phyloP scores from a whole-genome alignment of 2,113 vertebrate species.

The Smithornis capensis region DNA sequence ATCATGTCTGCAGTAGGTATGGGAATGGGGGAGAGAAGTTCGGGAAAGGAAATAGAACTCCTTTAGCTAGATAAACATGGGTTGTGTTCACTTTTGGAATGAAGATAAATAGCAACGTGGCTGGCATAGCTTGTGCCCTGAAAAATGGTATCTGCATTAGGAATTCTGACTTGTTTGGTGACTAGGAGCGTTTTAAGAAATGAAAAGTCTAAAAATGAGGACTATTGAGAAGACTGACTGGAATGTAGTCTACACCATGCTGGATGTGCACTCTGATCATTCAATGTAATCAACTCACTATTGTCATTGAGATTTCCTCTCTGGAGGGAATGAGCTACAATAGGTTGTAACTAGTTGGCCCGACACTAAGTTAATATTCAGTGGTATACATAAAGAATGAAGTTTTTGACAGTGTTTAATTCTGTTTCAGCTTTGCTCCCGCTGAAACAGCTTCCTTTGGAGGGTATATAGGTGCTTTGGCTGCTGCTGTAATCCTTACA shows the following conservation, averaged over 20 bases:
- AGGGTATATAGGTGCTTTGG: not conserved
- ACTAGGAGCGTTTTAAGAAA: not conserved
- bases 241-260: not conserved
- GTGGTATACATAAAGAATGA: not conserved
- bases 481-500: not conserved
- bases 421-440: not conserved
- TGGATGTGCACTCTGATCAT: not conserved
- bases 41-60: not conserved
- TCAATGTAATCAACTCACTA: not conserved
- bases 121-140: not conserved
- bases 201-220: not conserved
- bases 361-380: constrained; percentile 6
- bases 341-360: not conserved
- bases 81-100: not conserved
- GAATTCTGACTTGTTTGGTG: not conserved
- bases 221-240: not conserved
- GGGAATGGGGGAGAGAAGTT: not conserved
- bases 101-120: not conserved
- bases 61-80: not conserved
- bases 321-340: not conserved
- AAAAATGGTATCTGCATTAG: not conserved
- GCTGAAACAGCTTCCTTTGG: not conserved
- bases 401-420: not conserved
- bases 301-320: constrained; percentile 6
- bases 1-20: accelerated